Base-by-base conservation (phyloP, 1,140 invertebrate genomes). In the Microplitis mediator region DNA sequence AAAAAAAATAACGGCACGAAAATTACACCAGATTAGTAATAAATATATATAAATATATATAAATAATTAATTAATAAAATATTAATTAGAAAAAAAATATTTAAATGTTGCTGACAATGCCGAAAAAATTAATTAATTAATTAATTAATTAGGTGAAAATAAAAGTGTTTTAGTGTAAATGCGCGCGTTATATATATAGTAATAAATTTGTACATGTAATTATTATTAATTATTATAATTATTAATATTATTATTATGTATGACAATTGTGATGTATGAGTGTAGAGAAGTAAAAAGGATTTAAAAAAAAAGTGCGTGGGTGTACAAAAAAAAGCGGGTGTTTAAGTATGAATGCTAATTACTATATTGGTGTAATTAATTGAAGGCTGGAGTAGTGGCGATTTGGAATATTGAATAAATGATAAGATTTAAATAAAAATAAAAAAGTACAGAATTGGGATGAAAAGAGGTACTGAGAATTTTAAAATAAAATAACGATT, bases 31-130 rank as follows among this genome's bases (percentile, higher is more conserved):
- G 39, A 45, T 4, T 45, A 45, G 39, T 45, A 45, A 45, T 45
- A 8, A 45, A 45, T 45, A 45, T 45, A 2, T n/a, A 45, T 45
- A 45, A 45, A 39, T 39, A 39, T 9, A 39, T 39, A 39, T 45
- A 45, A 45, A 45, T 45, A 45, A 45, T 0, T 45, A 81, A 82
- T 82, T 78, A 79, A 78, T 82, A 85, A 68, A 32, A 76, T 79
- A 80, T 39, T 4, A 45, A 45, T 45, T 45, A 79, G 81, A 81
- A 82, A 81, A 82, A 86, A 79, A 79, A 84, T 86, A 86, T 86
- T 85, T 86, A 85, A 86, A 86, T 86, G 84, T 85, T 85, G 78
- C 78, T 82, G 76, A 78, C 73, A 74, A 76, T 76, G 73, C 74
- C 74, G 74, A 79, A 56, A 67, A 73, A 52, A 36, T 75, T 73